Evolutionary conservation across 1,140 invertebrate genomes (phyloP), one percentile per base, ranked within the genome.

Genomic region (Trichoplusia ni): DNA sequence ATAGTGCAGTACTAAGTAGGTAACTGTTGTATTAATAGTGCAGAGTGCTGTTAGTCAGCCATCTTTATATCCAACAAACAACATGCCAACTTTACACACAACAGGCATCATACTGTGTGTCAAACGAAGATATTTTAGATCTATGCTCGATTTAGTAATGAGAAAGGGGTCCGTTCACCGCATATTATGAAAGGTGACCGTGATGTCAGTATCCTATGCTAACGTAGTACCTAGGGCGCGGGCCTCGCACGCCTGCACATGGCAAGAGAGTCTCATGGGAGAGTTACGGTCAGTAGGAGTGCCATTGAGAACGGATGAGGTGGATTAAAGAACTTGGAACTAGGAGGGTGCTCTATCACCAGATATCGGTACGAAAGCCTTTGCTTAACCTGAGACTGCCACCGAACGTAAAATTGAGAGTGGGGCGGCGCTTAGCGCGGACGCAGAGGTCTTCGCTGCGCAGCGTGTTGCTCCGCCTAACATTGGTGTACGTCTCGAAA

Each of bases 11-110:
- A 73, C 71, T 82, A 82, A 46, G 49, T 35, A 53, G 27, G 25
- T 73, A 70, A 70, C 72, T 76, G 33, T 71, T 64, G 56, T 75
- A 79, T 79, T 81, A 78, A 71, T 75, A 70, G 84, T 87, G 86
- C 84, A 67, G 62, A 85, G 86, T 90, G 85, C 82, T 88, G 84
- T 90, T 90, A 90, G 85, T 88, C 84, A 83, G 85, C 84, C 56
- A n/a, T 44, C 21, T 77, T 67, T 62, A 71, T 66, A 79, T 74
- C 56, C 63, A 78, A 72, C 65, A 72, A 80, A 33, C 11, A 40
- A 74, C 85, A 86, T 89, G 84, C 86, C 73, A 79, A 81, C 77
- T 83, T 70, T 74, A 82, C 76, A 86, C 83, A 82, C 80, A 73
- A 65, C 77, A 80, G 77, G 75, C 74, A 75, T 60, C 44, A 68